phyloP scores from a whole-genome alignment of 1,140 invertebrate species.

The Amphibalanus amphitrite region DNA sequence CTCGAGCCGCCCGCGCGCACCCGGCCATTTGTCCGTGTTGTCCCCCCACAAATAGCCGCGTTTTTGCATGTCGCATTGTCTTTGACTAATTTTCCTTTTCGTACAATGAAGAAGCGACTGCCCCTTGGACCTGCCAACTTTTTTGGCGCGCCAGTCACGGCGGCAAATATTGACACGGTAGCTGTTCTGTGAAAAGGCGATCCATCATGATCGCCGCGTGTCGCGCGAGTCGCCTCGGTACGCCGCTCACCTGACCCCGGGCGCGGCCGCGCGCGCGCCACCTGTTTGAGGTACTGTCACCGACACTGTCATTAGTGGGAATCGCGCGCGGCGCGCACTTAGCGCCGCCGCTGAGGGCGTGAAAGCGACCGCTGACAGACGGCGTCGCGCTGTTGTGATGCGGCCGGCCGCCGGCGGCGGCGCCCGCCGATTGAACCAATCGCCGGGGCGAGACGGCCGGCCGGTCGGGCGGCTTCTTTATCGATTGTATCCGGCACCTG shows the following conservation, averaged over 20 bases:
- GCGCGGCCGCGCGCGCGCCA: too few relatives aligned
- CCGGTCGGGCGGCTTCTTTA: neutral
- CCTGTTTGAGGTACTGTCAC: too few relatives aligned
- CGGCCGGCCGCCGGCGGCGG: too few relatives aligned
- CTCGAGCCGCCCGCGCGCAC: too few relatives aligned
- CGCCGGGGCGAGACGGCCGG: neutral
- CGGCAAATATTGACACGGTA: neutral
- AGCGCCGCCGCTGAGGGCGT: neutral
- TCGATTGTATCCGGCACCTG: neutral
- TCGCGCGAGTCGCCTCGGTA: too few relatives aligned
- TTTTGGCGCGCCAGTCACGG: neutral
- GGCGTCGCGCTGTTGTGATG: neutral
- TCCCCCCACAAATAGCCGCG: neutral
- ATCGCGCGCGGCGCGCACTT: neutral
- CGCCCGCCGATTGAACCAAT: neutral
- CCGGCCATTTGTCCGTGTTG: neutral
- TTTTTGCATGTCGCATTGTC: neutral
- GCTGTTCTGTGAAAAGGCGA: neutral
- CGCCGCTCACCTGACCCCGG: too few relatives aligned
- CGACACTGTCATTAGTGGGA: neutral
- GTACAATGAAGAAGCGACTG: neutral
- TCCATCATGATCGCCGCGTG: too few relatives aligned
- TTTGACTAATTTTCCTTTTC: slow-evolving; percentile 1
- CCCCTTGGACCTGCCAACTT: neutral
- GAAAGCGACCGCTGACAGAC: neutral